Evolutionary conservation across 2,113 vertebrate genomes (phyloP), one percentile per base, ranked within the genome.

Genomic region (Daphoenositta chrysoptera): DNA sequence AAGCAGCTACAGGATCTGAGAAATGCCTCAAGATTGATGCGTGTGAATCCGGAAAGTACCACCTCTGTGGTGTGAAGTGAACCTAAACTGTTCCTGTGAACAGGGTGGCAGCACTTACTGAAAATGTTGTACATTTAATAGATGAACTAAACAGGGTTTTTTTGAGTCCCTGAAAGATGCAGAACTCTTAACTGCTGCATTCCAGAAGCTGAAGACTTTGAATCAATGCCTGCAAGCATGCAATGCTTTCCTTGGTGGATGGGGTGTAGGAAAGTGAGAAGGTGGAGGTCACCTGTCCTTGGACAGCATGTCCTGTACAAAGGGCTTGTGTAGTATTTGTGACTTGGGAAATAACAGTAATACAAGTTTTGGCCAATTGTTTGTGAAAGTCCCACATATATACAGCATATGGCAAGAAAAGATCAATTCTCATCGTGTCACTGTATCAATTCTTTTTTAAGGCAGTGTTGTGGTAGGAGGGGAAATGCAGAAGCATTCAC

Each of bases 1-100:
- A 99, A 99, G 78, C 99, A 99, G 93, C 98, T 99, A 68, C 99
- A 99, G 96, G 99, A 99, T 96, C 97, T 99, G 95, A 98, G 99
- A 94, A 99, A 98, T 87, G 98, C 98, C 83, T 99, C 98, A 6
- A 98, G 98, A 69, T 68, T 98, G 15, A 97, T 99, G 40, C 98
- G 99, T 9, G 96, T 99, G 75, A 99, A 99, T 68, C 99, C 99
- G 0, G 99, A 99, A 88, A 99, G 99, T 95, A 99, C 99, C 51
- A 99, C 98, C 2, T 99, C 99, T 7, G 97, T 99, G 92, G 99
- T 99, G 89, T 99, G 97, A 98, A 63, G 39, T 58, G 76, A 65
- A 42, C 42, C 31, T 13, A 14, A 14, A 10, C 37, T 77, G 54
- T 65, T 75, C 42, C 68, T 50, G 17, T 1, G 10, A 88, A n/a